Percentiles rank a stretch among this genome's conserved stretches.
Conservation (phyloP, 2,113 vertebrate genomes). For the Neogale vison region DNA sequence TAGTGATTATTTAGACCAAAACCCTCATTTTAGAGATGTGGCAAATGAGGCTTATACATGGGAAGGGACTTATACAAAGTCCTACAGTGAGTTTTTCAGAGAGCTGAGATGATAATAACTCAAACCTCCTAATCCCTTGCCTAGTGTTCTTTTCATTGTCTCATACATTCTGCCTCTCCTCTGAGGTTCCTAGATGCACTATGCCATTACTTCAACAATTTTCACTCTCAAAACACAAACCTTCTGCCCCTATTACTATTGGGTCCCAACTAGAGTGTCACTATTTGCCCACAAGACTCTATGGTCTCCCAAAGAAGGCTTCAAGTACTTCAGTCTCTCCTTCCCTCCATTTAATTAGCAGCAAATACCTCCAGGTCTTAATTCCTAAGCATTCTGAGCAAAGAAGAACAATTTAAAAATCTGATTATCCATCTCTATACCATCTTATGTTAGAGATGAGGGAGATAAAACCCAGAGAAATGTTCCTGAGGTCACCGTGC, state of each 20-base stretch:
- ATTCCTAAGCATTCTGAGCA: background rate
- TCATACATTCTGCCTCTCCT: background rate
- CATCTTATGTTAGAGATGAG: background rate
- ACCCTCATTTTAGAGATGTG: background rate
- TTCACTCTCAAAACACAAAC: background rate
- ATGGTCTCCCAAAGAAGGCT: background rate
- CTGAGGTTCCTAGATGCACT: background rate
- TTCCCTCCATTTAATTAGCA: background rate
- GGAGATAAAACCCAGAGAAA: background rate
- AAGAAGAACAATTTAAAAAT: background rate
- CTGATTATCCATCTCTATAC: background rate
- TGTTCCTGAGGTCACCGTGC: background rate
- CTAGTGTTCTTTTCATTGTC: background rate
- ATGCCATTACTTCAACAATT: background rate
- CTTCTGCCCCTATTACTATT: background rate
- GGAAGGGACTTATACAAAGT: background rate
- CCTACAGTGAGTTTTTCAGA: background rate
- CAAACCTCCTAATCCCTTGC: background rate
- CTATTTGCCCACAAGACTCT: background rate
- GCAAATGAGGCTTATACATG: background rate
- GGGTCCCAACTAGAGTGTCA: background rate
- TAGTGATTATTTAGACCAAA: background rate
- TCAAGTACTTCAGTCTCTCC: background rate
- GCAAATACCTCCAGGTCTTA: background rate
- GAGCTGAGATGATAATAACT: background rate